A percentile compares a stretch with the other conserved stretches of the same genome.
phyloP scores from a whole-genome alignment of 2,113 vertebrate genomes.

The Machaerirhynchus nigripectus region DNA sequence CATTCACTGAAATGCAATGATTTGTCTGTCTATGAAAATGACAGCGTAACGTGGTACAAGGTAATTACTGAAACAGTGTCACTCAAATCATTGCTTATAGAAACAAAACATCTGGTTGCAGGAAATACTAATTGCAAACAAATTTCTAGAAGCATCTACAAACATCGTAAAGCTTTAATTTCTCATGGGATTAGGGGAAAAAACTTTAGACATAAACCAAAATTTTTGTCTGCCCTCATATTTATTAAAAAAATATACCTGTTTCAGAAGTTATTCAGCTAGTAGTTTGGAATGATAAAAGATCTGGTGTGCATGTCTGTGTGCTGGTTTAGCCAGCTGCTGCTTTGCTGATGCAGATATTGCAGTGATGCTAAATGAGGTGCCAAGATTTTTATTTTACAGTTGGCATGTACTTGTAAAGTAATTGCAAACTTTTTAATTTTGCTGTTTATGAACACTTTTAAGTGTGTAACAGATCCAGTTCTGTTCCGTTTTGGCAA shows the following conservation, averaged over 20 bases:
- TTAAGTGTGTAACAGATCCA: not conserved
- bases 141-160: not conserved
- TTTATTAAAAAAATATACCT: not conserved
- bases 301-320: not conserved
- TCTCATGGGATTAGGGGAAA: not conserved
- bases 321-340: not conserved
- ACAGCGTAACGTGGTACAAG: conserved; percentile 65
- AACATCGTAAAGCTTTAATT: not conserved
- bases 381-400: not conserved
- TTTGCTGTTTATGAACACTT: not conserved
- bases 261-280: not conserved
- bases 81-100: not conserved
- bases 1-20: conserved; percentile 49
- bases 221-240: not conserved
- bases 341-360: not conserved
- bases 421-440: not conserved
- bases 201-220: not conserved
- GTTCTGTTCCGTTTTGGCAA: not conserved
- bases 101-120: not conserved
- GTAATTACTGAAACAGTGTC: conserved; percentile 43
- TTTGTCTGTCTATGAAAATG: not conserved
- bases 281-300: not conserved
- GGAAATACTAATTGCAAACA: not conserved
- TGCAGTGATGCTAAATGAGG: not conserved
- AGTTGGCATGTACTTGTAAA: not conserved